Evolutionary conservation across 92 coral and sea anemone species (phyloP).

Genomic region (Phenganax marumi): DNA sequence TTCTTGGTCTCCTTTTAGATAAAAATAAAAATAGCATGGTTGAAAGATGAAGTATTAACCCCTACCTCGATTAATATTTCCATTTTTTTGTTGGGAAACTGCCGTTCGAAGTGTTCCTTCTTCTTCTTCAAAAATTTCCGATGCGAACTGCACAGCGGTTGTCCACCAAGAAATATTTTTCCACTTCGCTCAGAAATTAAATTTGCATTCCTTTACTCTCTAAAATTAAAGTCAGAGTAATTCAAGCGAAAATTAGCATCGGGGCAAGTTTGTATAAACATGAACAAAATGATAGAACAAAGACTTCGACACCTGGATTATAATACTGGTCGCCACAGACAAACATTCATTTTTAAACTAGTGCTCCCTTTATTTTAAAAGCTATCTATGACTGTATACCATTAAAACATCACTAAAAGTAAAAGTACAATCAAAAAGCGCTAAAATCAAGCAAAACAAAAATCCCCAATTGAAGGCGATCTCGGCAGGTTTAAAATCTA

Average conservation of each 20-base stretch:
- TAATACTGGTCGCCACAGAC: neutral
- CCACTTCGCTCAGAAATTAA: neutral
- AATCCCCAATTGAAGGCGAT: neutral
- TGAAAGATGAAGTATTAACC: neutral
- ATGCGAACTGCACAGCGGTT: neutral
- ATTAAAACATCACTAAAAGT: neutral
- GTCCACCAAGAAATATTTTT: neutral
- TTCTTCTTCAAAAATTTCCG: neutral
- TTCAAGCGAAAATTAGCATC: too few relatives aligned
- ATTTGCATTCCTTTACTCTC: neutral
- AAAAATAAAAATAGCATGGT: neutral
- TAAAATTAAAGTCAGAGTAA: neutral
- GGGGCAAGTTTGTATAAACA: too few relatives aligned
- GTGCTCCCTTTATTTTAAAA: neutral
- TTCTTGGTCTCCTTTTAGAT: neutral
- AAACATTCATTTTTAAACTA: neutral
- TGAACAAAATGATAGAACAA: neutral
- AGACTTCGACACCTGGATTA: neutral
- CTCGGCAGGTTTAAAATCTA: neutral
- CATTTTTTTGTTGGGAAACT: slow-evolving; percentile 1
- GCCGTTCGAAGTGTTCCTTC: neutral
- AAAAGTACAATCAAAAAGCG: neutral
- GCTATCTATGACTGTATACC: neutral
- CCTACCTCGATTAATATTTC: slow-evolving; percentile 38
- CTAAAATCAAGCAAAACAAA: slow-evolving; percentile 11